These are phyloP conservation scores for Goniozus legneri DNA, from an alignment of 1,140 invertebrate species.

Conservation along the genomic window DNA sequence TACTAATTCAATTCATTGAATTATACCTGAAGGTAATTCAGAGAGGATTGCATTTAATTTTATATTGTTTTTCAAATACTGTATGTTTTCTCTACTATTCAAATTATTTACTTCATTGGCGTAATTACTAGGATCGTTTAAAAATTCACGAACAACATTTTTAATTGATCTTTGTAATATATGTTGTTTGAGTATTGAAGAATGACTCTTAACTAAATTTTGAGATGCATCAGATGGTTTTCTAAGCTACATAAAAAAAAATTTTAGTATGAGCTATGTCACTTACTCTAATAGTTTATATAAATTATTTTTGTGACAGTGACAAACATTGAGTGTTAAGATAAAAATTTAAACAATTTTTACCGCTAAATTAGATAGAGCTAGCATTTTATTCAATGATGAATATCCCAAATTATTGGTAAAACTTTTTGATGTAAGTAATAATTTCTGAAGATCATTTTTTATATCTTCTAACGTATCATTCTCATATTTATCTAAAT, in stretches of 20 bases:
- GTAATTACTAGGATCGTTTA: conserved; percentile 16
- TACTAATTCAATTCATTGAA: too few species aligned
- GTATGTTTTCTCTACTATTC: conserved; percentile 23
- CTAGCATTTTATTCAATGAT: conserved; percentile 38
- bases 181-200: conserved; percentile 38
- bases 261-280: neutral
- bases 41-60: conserved; percentile 28
- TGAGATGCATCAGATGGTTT: conserved; percentile 38
- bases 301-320: neutral
- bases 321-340: too few species aligned
- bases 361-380: conserved; percentile 35
- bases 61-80: conserved; percentile 23
- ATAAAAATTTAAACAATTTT: conserved; percentile 11
- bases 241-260: conserved; percentile 8
- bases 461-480: conserved; percentile 13
- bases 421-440: conserved; percentile 9
- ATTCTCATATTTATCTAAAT: neutral
- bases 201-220: conserved; percentile 42
- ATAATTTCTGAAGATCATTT: conserved; percentile 15
- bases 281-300: neutral
- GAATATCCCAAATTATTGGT: conserved; percentile 30
- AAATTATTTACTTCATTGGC: conserved; percentile 28
- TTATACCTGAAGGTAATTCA: conserved; percentile 26
- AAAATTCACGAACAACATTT: conserved; percentile 23
- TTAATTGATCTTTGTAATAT: conserved; percentile 36